phyloP scores from a whole-genome alignment of 1,140 invertebrate genomes.

The Ylistrum balloti region DNA sequence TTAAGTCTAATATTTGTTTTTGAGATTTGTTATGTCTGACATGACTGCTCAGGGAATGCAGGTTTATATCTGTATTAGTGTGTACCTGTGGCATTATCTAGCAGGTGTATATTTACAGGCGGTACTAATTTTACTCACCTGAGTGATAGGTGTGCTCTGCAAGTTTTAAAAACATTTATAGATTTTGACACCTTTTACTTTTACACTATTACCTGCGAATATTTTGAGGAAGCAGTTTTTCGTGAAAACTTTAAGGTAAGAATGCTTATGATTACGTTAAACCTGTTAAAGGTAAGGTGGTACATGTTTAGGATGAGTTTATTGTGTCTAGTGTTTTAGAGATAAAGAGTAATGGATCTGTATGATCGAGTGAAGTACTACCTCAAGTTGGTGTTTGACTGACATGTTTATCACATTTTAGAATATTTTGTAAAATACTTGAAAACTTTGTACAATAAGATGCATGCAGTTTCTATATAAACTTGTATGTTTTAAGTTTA shows the following conservation, averaged over 20 bases:
- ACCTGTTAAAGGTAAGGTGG: no score
- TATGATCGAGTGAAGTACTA: no score
- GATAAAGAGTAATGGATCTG: no score
- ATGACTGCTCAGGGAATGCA: not conserved
- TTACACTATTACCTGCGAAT: not conserved
- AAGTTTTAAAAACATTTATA: constrained; percentile 9
- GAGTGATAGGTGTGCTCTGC: not conserved
- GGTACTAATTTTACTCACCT: not conserved
- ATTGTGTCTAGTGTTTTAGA: no score
- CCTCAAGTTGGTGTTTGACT: no score
- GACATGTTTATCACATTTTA: no score
- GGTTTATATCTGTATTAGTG: not conserved
- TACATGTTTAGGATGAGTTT: no score
- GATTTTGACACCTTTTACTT: constrained; percentile 16
- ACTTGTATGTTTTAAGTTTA: no score
- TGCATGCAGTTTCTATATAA: no score
- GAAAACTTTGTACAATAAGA: no score
- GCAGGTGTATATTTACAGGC: not conserved
- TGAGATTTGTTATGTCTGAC: constrained; percentile 33
- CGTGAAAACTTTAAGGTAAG: not conserved
- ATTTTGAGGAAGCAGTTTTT: not conserved
- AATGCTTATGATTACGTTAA: not conserved
- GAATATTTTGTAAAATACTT: no score
- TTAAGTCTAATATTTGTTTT: not conserved
- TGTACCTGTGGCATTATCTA: not conserved